Evolutionary conservation across 2,797 vertebrate genomes (phyloP).

Genomic region (Hemibagrus guttatus): DNA sequence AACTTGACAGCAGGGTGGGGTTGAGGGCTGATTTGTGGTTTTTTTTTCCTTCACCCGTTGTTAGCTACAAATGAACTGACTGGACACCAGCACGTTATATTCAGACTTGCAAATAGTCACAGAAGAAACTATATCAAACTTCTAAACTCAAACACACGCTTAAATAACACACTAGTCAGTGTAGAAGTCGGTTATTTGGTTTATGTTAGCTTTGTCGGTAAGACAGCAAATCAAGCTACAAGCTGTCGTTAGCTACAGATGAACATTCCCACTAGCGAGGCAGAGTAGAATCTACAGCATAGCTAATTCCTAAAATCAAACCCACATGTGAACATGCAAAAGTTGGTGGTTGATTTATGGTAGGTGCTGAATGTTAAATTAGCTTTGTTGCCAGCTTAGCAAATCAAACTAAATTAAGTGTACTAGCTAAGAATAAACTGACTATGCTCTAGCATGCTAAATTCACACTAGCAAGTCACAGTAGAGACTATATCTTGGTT

Average conservation of each 20-base stretch:
- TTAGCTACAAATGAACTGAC: neutral
- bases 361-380: too few species aligned
- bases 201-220: neutral
- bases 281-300: too few species aligned
- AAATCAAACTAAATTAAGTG: too few species aligned
- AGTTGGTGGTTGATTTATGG: too few species aligned
- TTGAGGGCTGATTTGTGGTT: slow-evolving; percentile 59
- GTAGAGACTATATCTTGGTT: neutral
- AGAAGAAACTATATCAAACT: neutral
- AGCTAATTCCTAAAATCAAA: too few species aligned
- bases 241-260: too few species aligned
- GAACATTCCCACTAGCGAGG: too few species aligned
- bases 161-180: neutral
- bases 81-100: too few species aligned
- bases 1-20: slow-evolving; percentile 57
- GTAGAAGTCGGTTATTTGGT: neutral
- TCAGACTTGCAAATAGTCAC: neutral
- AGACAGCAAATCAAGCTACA: too few species aligned
- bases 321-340: too few species aligned
- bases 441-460: neutral
- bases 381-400: too few species aligned
- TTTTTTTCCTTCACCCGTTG: neutral
- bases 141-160: neutral
- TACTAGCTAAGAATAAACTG: neutral
- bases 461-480: neutral